These are phyloP conservation scores for Steinernema hermaphroditum DNA, from an alignment of 2,888 invertebrate genomes.

Conservation along the genomic window DNA sequence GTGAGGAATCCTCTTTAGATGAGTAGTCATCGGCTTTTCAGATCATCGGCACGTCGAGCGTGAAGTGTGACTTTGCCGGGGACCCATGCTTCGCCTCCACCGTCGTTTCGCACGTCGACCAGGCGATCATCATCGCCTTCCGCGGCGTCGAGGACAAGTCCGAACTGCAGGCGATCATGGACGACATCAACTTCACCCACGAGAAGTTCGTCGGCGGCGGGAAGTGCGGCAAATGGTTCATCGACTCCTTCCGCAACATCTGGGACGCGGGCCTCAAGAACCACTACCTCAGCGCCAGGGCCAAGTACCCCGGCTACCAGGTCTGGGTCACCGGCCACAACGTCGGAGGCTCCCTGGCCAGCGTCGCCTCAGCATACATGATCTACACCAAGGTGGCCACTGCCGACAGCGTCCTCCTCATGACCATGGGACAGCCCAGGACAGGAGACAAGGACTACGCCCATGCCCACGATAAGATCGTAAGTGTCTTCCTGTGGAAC, in stretches of 20 bases:
- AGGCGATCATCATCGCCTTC: constrained; percentile 55
- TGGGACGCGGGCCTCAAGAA: constrained; percentile 56
- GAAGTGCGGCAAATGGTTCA: constrained; percentile 55
- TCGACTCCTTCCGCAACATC: constrained; percentile 51
- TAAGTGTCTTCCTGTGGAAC: constrained; percentile 13
- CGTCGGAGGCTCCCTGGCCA: constrained; percentile 45
- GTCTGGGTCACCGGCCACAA: constrained; percentile 47
- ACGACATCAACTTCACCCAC: constrained; percentile 43
- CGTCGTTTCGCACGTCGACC: constrained; percentile 43
- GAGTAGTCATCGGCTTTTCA: too few species aligned
- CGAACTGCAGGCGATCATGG: constrained; percentile 50
- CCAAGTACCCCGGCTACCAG: constrained; percentile 48
- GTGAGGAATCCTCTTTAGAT: constrained; percentile 29
- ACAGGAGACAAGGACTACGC: constrained; percentile 53
- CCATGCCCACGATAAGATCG: constrained; percentile 44
- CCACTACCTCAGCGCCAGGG: constrained; percentile 42
- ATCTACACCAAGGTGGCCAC: constrained; percentile 40
- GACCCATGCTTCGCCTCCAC: constrained; percentile 53
- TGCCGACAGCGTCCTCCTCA: constrained; percentile 40
- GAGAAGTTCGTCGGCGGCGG: constrained; percentile 42
- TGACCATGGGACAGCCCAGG: constrained; percentile 58
- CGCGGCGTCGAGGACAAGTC: constrained; percentile 50
- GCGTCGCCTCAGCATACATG: constrained; percentile 48
- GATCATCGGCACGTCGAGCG: constrained; percentile 44
- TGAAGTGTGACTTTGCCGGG: constrained; percentile 42